phyloP scores from a whole-genome alignment of 2,888 invertebrate species.

The Anthrax anthrax region DNA sequence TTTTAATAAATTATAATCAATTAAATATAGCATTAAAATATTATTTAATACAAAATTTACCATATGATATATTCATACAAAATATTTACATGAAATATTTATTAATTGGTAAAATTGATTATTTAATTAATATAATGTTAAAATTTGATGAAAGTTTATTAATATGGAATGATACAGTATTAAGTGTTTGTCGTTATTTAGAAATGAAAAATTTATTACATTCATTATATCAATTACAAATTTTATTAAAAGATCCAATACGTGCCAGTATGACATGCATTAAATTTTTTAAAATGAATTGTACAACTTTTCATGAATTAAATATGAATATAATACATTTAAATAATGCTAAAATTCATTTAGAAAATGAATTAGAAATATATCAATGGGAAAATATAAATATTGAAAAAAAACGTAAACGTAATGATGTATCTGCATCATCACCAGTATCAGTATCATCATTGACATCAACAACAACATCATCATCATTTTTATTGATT shows the following conservation, averaged over 20 bases:
- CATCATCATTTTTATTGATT: slow-evolving; percentile 49
- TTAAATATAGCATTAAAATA: slow-evolving; percentile 54
- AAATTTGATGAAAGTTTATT: slow-evolving; percentile 50
- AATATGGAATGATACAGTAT: slow-evolving; percentile 55
- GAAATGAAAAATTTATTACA: slow-evolving; percentile 53
- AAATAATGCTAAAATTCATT: slow-evolving; percentile 46
- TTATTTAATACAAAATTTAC: slow-evolving; percentile 49
- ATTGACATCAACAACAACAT: slow-evolving; percentile 17
- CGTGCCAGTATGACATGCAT: slow-evolving; percentile 70
- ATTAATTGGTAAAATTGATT: slow-evolving; percentile 45
- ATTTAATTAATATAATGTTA: slow-evolving; percentile 48
- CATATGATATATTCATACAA: slow-evolving; percentile 57
- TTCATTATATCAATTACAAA: slow-evolving; percentile 59
- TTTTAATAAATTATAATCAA: slow-evolving; percentile 59
- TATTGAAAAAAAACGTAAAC: slow-evolving; percentile 14
- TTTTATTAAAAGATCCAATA: slow-evolving; percentile 55
- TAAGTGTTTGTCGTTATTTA: slow-evolving; percentile 54
- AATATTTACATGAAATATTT: slow-evolving; percentile 53
- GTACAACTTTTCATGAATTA: slow-evolving; percentile 41
- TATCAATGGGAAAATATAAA: slow-evolving; percentile 39
- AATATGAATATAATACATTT: slow-evolving; percentile 38
- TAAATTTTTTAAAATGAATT: slow-evolving; percentile 52
- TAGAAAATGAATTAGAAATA: slow-evolving; percentile 45
- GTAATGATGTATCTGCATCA: not conserved
- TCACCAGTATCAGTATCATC: not conserved